These are phyloP conservation scores for Eucidaris tribuloides DNA, from an alignment of 35 echinoderm and acorn worm genomes.

Conservation along the genomic window DNA sequence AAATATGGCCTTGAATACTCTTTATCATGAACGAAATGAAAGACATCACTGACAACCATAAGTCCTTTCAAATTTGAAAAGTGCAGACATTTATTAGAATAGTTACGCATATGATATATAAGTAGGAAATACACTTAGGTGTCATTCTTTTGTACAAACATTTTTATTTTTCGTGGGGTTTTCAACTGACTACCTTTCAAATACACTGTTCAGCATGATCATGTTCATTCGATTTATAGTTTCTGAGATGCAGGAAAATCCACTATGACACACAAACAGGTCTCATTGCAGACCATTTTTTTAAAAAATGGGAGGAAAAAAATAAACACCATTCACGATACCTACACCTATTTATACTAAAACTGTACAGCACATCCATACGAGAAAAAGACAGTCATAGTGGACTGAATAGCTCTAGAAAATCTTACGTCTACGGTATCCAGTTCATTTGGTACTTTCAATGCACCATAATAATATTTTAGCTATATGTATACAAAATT, in stretches of 20 bases:
- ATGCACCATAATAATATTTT: slow-evolving; percentile 23
- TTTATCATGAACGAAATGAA: slow-evolving; percentile 33
- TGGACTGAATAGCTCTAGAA: not conserved
- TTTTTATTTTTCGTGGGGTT: slow-evolving; percentile 34
- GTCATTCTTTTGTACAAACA: slow-evolving; percentile 70
- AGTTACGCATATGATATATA: slow-evolving; percentile 74
- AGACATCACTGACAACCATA: slow-evolving; percentile 21
- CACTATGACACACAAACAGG: slow-evolving; percentile 38
- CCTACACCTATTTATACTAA: slow-evolving; percentile 45
- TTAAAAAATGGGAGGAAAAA: slow-evolving; percentile 49
- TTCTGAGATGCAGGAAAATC: slow-evolving; percentile 47
- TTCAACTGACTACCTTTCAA: slow-evolving; percentile 29
- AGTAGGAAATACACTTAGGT: slow-evolving; percentile 69
- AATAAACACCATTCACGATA: slow-evolving; percentile 25
- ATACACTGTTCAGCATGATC: slow-evolving; percentile 50
- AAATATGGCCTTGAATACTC: too few relatives aligned
- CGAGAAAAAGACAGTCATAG: slow-evolving; percentile 5
- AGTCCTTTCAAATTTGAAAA: slow-evolving; percentile 69
- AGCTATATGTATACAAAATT: slow-evolving; percentile 35
- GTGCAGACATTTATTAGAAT: slow-evolving; percentile 71
- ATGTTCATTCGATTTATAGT: not conserved
- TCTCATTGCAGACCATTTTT: slow-evolving; percentile 54
- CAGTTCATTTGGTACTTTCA: slow-evolving; percentile 13
- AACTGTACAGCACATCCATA: slow-evolving; percentile 28
- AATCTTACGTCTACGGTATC: slow-evolving; percentile 4